Base-by-base conservation (phyloP, 2,113 vertebrate genomes). In the Chlorodrepanis virens region DNA sequence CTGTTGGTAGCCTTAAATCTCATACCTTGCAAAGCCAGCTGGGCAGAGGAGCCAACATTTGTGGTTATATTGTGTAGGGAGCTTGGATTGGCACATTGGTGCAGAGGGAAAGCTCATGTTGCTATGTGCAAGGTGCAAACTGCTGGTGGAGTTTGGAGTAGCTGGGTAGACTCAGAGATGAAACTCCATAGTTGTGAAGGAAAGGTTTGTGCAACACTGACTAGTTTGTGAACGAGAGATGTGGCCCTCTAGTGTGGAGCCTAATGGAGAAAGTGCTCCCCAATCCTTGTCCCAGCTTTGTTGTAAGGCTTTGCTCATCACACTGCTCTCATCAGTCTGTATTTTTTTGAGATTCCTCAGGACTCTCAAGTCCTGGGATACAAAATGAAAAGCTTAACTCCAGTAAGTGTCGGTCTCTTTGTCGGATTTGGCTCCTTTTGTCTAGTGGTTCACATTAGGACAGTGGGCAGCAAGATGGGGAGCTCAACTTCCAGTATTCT, bases 271-370 rank as follows among this genome's bases (percentile, higher is more conserved):
- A 90, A 31, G 10, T 7, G 5, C 9, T 80, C 18, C 20, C 4
- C 10, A 6, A 0, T 72, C 10, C 12, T 29, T 3, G 1, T 5
- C 8, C 12, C 12, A 12, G 0, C 44, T 75, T 60, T 69, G 23
- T 42, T 85, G 9, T 37, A 23, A 68, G n/a, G 57, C 53, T 85
- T 79, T 60, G 14, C 49, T 77, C 1, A 0, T 60, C 37, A 19
- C 39, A 25, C 28, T 52, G 7, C 12, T 68, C 49, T 83, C 53
- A 52, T 61, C 33, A 64, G 11, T 28, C 49, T 47, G 35, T 44
- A 3, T 56, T 45, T 72, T 67, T 78, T 47, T 45, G 40, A 64
- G 17, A 57, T 83, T 77, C n/a, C 24, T 93, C 25, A 39, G 37
- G n/a, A 24, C 65, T 68, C 35, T 85, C 7, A 57, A 14, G 31